These are phyloP conservation scores for Chrysochloris asiatica DNA, from an alignment of 2,113 vertebrate species.

Conservation along the genomic window DNA sequence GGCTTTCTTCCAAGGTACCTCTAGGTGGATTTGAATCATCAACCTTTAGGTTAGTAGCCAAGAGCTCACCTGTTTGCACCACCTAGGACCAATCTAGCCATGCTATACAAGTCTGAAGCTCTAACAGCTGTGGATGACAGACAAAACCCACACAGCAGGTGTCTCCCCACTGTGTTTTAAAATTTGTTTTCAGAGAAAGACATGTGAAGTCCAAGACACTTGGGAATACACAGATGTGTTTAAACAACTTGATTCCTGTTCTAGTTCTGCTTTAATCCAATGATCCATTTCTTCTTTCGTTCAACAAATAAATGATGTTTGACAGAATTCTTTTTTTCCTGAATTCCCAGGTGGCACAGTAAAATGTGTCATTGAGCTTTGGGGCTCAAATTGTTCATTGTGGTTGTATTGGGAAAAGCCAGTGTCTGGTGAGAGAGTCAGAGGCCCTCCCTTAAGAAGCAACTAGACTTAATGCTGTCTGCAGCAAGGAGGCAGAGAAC, in stretches of 20 bases:
- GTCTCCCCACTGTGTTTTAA: constrained; percentile 19
- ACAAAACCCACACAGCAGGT: constrained; percentile 61
- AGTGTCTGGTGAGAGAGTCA: not conserved
- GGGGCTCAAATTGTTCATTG: constrained; percentile 37
- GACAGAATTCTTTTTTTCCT: not conserved
- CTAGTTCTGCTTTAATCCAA: constrained; percentile 59
- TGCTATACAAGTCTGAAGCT: constrained; percentile 54
- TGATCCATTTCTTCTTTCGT: constrained; percentile 58
- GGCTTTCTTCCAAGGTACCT: not conserved
- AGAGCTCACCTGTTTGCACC: too few species aligned
- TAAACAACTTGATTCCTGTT: constrained; percentile 65
- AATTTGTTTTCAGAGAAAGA: constrained; percentile 70
- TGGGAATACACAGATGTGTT: constrained; percentile 61
- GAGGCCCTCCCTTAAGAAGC: not conserved
- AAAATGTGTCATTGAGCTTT: constrained; percentile 51
- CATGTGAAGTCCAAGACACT: constrained; percentile 50
- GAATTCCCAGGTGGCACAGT: constrained; percentile 43
- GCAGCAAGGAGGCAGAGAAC: not conserved
- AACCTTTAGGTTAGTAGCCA: too few species aligned
- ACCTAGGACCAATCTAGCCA: not conserved
- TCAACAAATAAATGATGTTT: constrained; percentile 56
- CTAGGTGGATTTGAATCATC: not conserved
- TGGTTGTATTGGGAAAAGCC: not conserved
- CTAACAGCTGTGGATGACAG: constrained; percentile 65
- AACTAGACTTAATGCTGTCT: not conserved